Evolutionary conservation across 2,888 invertebrate genomes (phyloP).

Genomic region (Dastarcus helophoroides): DNA sequence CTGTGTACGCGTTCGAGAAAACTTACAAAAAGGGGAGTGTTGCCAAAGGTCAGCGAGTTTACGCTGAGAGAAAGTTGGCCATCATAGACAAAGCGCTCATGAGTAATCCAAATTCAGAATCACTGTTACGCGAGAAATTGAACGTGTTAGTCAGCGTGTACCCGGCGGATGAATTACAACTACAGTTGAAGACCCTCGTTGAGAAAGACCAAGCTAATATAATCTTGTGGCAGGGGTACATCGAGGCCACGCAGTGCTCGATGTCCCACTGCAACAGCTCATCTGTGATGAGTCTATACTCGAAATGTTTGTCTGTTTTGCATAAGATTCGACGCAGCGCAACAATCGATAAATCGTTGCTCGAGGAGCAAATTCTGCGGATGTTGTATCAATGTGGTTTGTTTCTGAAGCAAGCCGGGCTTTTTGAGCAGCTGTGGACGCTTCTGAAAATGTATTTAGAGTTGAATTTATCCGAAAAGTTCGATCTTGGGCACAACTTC

Average conservation of each 20-base stretch:
- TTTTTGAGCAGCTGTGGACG: constrained; percentile 66
- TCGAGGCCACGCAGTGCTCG: constrained; percentile 43
- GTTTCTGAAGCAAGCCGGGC: constrained; percentile 58
- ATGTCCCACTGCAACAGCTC: constrained; percentile 52
- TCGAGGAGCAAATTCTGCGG: constrained; percentile 34
- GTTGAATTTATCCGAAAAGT: constrained; percentile 43
- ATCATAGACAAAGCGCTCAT: constrained; percentile 50
- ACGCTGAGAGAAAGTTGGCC: constrained; percentile 46
- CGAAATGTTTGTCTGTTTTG: constrained; percentile 37
- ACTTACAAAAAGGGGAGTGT: constrained; percentile 34
- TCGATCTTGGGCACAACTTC: constrained; percentile 24
- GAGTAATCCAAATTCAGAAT: constrained; percentile 43
- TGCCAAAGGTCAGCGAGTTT: constrained; percentile 34
- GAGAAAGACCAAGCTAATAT: constrained; percentile 40
- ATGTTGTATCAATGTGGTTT: constrained; percentile 44
- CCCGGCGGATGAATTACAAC: constrained; percentile 48
- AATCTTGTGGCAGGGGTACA: constrained; percentile 42
- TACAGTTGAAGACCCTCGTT: constrained; percentile 37
- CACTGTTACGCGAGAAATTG: constrained; percentile 41
- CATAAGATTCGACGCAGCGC: constrained; percentile 34
- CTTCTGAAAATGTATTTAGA: constrained; percentile 56
- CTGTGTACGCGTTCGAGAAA: constrained; percentile 37
- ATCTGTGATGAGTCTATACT: constrained; percentile 46
- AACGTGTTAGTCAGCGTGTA: constrained; percentile 39
- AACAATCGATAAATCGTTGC: constrained; percentile 26